phyloP scores from a whole-genome alignment of 2,113 vertebrate species.

The Ophthalmolycus amberensis region DNA sequence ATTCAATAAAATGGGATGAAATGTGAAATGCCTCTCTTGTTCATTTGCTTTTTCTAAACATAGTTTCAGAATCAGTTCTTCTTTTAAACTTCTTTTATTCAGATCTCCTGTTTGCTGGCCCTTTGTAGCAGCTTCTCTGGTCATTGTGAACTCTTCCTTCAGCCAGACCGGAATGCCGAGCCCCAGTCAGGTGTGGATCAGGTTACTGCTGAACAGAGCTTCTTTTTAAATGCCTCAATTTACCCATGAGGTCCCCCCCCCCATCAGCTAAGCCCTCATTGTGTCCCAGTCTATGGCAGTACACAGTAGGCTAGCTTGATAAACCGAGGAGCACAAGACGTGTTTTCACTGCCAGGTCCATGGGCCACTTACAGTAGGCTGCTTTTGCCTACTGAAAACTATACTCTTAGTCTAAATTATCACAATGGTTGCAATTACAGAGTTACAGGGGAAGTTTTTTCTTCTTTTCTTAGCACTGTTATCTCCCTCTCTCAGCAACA shows the following conservation, averaged over 20 bases:
- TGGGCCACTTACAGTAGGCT: constrained; percentile 7
- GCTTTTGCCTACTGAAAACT: constrained; percentile 16
- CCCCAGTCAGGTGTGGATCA: constrained; percentile 81
- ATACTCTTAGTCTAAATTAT: constrained; percentile 4
- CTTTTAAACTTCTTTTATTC: background rate
- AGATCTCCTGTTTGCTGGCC: constrained; percentile 1
- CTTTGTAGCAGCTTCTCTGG: constrained; percentile 61
- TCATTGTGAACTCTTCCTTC: constrained; percentile 74
- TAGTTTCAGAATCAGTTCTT: background rate
- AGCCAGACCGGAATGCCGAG: constrained; percentile 78
- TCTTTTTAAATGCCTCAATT: constrained; percentile 83
- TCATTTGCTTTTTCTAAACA: constrained; percentile 18
- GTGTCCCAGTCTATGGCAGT: constrained; percentile 67
- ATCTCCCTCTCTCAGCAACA: background rate
- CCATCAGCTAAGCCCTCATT: constrained; percentile 79
- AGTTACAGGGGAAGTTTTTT: background rate
- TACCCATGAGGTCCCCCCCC: constrained; percentile 74
- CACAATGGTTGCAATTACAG: constrained; percentile 10
- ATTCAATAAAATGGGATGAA: constrained; percentile 61
- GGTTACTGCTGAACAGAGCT: constrained; percentile 86
- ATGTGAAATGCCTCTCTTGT: constrained; percentile 18
- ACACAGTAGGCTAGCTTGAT: constrained; percentile 51
- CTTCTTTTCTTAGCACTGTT: background rate
- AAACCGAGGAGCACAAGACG: constrained; percentile 55
- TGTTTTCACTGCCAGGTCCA: constrained; percentile 47